These are phyloP conservation scores for Hylia prasina DNA, from an alignment of 2,113 vertebrate species.

Conservation along the genomic window DNA sequence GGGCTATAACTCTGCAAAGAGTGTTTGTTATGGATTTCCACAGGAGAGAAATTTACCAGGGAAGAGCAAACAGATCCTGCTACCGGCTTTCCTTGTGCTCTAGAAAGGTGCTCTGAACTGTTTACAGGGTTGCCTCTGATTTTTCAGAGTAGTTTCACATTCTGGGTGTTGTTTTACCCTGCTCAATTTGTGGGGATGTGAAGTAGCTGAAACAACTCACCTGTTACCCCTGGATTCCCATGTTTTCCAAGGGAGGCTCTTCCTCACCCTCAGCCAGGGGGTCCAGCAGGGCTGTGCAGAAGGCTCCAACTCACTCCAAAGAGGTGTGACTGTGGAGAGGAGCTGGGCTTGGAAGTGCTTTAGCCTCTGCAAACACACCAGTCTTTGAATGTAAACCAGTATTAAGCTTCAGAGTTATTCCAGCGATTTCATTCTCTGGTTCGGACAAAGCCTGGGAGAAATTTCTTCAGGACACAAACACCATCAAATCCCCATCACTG, in stretches of 20 bases:
- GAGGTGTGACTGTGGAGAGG: fast-evolving
- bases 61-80: neutral
- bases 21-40: slow-evolving; percentile 20
- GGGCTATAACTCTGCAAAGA: neutral
- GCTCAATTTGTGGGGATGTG: neutral
- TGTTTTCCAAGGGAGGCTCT: neutral
- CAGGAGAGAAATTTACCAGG: neutral
- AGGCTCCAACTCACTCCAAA: neutral
- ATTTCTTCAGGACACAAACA: neutral
- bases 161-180: neutral
- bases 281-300: neutral
- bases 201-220: fast-evolving
- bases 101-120: neutral
- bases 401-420: neutral
- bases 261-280: neutral
- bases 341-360: neutral
- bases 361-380: neutral
- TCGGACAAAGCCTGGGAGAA: neutral
- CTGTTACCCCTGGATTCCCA: fast-evolving
- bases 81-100: neutral
- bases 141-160: neutral
- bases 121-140: neutral
- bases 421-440: neutral
- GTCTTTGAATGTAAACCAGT: neutral
- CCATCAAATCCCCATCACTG: neutral